Base-by-base conservation (phyloP, 2,888 invertebrate genomes). In the Eumerus sabulonum region DNA sequence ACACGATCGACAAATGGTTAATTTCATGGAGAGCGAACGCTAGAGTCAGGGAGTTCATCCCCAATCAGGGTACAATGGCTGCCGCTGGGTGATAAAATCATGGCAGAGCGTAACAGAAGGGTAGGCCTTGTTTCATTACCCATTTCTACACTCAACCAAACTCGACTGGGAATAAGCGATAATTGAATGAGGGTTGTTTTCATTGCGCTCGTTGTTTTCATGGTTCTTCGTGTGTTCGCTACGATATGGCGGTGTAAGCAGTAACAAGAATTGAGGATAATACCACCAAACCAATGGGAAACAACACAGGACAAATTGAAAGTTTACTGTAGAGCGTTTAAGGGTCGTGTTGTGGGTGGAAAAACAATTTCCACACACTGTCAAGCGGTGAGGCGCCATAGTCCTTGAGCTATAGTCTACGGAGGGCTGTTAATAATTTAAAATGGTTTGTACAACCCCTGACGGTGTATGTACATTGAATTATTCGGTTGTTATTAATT, bases 161-260 rank as follows among this genome's bases (percentile, higher is more conserved):
- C 72, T 62, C 57, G 38, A n/a, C 54, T 45, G 79, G 68, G 79
- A 79, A 79, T 79, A 79, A 79, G 79, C 74, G 74, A 79, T 79
- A 79, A 79, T 79, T 79, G 79, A 79, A 79, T 79, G 74, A 70
- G 74, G 79, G 79, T 74, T 70, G 64, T 79, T 64, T n/a, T 50
- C 56, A n/a, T 40, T 48, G 53, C 35, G 2, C 27, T 2, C 27
- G 3, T 7, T 27, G 27, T 27, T 27, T 27, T 27, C 27, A 27
- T 27, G 27, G 7, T 27, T 27, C 27, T 27, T 7, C 27, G 27
- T 27, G 27, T 64, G 51, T 67, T 17, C 12, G 14, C 44, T 17
- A 1, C 27, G 3, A 13, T 13, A 48, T 44, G 9, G 54, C 27
- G 4, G 17, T 18, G 13, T 11, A 44, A 42, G 71, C 56, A 67